Base-by-base conservation (phyloP, 2,888 invertebrate species). In the Nebria salina region DNA sequence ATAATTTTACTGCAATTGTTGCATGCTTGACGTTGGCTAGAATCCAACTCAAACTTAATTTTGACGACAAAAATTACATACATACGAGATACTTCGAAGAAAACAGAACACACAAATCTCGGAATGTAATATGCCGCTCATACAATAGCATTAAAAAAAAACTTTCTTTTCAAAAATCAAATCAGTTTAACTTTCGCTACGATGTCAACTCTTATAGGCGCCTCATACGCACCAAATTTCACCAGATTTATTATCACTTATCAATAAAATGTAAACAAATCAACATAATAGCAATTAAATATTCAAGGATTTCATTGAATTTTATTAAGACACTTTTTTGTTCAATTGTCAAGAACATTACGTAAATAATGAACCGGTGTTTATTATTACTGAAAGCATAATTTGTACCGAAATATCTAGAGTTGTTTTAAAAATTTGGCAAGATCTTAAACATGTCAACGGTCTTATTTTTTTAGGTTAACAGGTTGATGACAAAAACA, bases 1-100 rank as follows among this genome's bases (percentile, higher is more conserved):
- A 80, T 80, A 80, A 70, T 75, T 80, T 80, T 80, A 75, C 64
- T 80, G 75, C 75, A 80, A 80, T 80, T 80, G 80, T 80, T 80
- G 80, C 75, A 80, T 73, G 65, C 20, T 26, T 66, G 54, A 41
- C 13, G 65, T 75, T 80, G 80, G 80, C 68, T 34, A 5, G 15
- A 5, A 15, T 75, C 80, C 80, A 80, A 68, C 9, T 15, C 72
- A 13, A 79, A 79, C 72, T 72, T 65, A 75, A 80, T 70, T 78
- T 75, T 80, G 75, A 80, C 80, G 80, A 80, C 80, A 80, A 75
- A 79, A 80, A 75, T 80, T 75, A 75, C 54, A 75, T 70, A 75
- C 75, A 65, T 80, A 20, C 20, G 42, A 77, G 54, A 79, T 54
- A 77, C 68, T 76, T 76, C 66, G 72, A 73, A 15, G 54, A 74